phyloP scores from a whole-genome alignment of 2,797 vertebrate genomes.

The Pachyuromys duprasi region DNA sequence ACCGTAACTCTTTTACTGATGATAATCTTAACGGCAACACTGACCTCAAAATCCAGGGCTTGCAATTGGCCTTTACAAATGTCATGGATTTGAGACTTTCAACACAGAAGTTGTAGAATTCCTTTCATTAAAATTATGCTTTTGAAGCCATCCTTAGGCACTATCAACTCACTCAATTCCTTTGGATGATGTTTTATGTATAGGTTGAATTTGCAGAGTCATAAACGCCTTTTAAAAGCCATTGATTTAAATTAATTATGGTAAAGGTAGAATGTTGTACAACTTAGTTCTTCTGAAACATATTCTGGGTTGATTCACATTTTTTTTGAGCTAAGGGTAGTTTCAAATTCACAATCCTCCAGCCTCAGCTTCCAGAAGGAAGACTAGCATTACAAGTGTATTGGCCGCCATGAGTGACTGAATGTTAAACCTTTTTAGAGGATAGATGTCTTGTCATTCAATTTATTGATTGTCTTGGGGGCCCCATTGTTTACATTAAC shows the following conservation, averaged over 20 bases:
- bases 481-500: neutral
- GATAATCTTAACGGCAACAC: conserved; percentile 18
- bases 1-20: neutral
- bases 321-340: neutral
- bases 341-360: neutral
- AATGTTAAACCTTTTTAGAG: conserved; percentile 28
- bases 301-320: neutral
- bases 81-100: neutral
- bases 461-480: conserved; percentile 5
- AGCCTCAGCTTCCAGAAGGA: neutral
- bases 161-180: neutral
- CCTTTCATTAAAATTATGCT: conserved; percentile 24
- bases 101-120: neutral
- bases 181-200: neutral
- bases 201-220: neutral
- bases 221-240: conserved; percentile 19
- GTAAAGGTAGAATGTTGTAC: neutral
- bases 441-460: neutral
- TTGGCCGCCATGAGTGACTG: neutral
- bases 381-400: neutral
- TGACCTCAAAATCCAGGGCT: neutral
- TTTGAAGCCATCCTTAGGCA: neutral
- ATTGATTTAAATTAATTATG: conserved; percentile 33
- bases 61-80: conserved; percentile 4
- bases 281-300: conserved; percentile 45